Base-by-base conservation (phyloP, 2,888 invertebrate genomes). In the Oasisia sp. region DNA sequence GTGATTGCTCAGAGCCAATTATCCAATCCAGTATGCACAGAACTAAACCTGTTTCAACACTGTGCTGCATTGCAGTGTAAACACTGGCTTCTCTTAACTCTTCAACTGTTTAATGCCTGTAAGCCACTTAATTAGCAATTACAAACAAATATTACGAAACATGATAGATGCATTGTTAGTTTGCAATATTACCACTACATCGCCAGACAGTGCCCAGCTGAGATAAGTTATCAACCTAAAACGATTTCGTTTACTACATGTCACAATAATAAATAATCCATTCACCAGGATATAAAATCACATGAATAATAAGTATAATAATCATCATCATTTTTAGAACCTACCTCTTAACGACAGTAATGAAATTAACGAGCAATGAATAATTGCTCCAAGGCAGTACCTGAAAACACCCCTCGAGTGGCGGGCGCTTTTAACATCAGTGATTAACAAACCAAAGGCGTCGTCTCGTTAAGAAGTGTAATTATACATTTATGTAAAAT, bases 251-350 rank as follows among this genome's bases (percentile, higher is more conserved):
- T 74, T 74, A 74, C 74, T 74, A 74, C 74, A 74, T 14, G 74
- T 74, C 74, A 74, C 74, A 74, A 74, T 74, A 74, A 74, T 74
- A 74, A 74, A 74, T 74, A 74, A 74, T 74, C 74, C 74, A 74
- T 74, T 74, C 74, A 74, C 74, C 74, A 74, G 74, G 74, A 74
- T 74, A 74, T n/a, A 74, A 74, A 74, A 74, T 74, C n/a, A 74
- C 74, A 74, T 74, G 74, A 74, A 74, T 74, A 74, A 74, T 74
- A 74, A 74, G 74, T 74, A 74, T 74, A 74, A 74, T 38, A 38
- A 38, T 38, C 38, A 38, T 38, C 4, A 38, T 74, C 27, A 74
- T 74, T 74, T 27, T 74, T 74, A 74, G 74, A 74, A 19, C 74
- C 74, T 74, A 74, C 74, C 74, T 19, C 74, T 74, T 74, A 74